Conservation (phyloP, 2,888 invertebrate species). For the Oxytorus armatus region DNA sequence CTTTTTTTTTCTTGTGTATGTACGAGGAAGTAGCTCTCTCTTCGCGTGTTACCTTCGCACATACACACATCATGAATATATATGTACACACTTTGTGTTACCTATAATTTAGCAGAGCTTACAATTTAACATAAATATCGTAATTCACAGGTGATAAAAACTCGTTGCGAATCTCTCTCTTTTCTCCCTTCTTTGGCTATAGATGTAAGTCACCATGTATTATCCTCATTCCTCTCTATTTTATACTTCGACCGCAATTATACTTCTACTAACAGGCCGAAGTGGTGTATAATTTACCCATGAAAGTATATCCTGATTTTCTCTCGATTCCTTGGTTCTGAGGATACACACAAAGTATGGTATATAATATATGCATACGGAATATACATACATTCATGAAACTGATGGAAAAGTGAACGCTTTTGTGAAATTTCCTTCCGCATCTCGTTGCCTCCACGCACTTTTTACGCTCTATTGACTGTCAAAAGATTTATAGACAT, state of each 20-base stretch:
- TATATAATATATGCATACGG: neutral
- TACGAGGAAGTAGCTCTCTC: neutral
- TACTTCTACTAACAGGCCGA: constrained; percentile 50
- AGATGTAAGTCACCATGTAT: neutral
- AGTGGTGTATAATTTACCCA: constrained; percentile 65
- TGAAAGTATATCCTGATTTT: constrained; percentile 67
- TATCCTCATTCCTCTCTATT: constrained; percentile 31
- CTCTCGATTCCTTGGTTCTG: constrained; percentile 15
- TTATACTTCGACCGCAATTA: constrained; percentile 56
- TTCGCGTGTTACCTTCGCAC: neutral
- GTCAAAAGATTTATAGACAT: neutral
- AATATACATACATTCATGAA: too few relatives aligned
- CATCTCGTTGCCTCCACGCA: constrained; percentile 38
- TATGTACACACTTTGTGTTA: neutral
- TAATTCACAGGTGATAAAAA: constrained; percentile 62
- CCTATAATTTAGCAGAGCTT: constrained; percentile 31
- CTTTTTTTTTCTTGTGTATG: neutral
- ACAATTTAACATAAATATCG: constrained; percentile 55
- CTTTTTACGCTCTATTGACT: constrained; percentile 50
- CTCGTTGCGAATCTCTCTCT: constrained; percentile 18
- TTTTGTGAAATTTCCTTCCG: constrained; percentile 52
- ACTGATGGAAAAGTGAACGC: constrained; percentile 46
- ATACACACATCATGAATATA: neutral
- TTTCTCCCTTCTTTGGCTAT: constrained; percentile 18
- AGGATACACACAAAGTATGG: neutral